A percentile compares a stretch with the other conserved stretches of the same genome.
phyloP scores from a whole-genome alignment of 2,797 vertebrate species.

The Helicolenus hilgendorfi region DNA sequence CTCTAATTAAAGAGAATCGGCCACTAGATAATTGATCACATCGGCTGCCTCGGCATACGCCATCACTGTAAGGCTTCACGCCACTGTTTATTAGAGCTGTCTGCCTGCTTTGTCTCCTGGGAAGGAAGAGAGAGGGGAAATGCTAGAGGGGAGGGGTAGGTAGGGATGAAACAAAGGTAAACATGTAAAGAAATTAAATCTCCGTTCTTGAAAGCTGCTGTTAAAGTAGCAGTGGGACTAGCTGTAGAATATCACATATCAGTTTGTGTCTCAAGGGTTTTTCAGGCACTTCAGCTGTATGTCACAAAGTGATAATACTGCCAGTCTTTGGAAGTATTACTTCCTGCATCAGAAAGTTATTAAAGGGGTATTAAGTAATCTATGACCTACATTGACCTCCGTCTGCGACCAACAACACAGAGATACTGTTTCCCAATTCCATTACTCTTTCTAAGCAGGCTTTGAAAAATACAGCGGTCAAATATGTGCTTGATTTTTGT shows the following conservation, averaged over 20 bases:
- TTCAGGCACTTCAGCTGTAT: slow-evolving; percentile 20
- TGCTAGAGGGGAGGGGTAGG: slow-evolving; percentile 43
- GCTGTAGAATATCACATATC: slow-evolving; percentile 46
- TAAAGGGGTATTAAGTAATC: slow-evolving; percentile 35
- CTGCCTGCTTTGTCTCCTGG: slow-evolving; percentile 80
- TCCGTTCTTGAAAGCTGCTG: slow-evolving; percentile 50
- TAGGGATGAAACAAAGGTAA: slow-evolving; percentile 69
- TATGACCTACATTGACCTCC: slow-evolving; percentile 42
- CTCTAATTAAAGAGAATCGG: slow-evolving; percentile 88
- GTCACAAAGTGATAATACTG: slow-evolving; percentile 19
- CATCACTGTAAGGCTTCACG: slow-evolving; percentile 74
- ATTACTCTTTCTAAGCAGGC: neutral
- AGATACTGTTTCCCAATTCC: neutral
- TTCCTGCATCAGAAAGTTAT: slow-evolving; percentile 14
- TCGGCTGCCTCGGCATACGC: slow-evolving; percentile 75
- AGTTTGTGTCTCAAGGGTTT: slow-evolving; percentile 43
- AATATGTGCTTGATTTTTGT: neutral
- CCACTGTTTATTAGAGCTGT: slow-evolving; percentile 83
- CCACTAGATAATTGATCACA: slow-evolving; percentile 89
- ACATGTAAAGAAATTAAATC: slow-evolving; percentile 80
- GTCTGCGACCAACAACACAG: neutral
- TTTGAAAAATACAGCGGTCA: neutral
- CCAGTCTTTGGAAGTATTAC: neutral
- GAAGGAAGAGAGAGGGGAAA: slow-evolving; percentile 52
- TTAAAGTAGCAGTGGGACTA: slow-evolving; percentile 41